A percentile compares a stretch with the other conserved stretches of the same genome.
Conservation (phyloP, 2,113 vertebrate genomes). For the Cynopterus brachyotis region DNA sequence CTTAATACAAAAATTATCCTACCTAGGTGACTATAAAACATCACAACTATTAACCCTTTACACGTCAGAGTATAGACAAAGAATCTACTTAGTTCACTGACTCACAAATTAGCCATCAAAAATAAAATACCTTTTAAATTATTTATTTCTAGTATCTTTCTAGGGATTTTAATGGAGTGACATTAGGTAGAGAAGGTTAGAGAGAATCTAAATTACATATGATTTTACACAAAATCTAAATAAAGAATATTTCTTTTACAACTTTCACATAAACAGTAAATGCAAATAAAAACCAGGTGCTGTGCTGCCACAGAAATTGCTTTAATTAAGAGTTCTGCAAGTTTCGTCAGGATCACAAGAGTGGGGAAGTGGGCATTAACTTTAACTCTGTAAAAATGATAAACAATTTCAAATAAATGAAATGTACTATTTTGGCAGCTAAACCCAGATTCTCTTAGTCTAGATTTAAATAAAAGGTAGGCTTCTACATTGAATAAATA, state of each 20-base stretch:
- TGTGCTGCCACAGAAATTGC: background rate
- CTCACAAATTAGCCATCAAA: background rate
- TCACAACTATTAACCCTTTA: background rate
- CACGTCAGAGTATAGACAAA: background rate
- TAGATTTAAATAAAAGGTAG: slow-evolving; percentile 29
- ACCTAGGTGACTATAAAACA: background rate
- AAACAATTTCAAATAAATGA: background rate
- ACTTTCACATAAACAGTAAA: background rate
- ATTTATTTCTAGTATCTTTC: background rate
- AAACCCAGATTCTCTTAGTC: background rate
- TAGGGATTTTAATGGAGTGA: slow-evolving; percentile 6
- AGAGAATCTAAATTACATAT: background rate
- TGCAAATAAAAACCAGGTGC: background rate
- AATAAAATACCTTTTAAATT: background rate
- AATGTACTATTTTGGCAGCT: background rate
- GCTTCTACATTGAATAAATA: background rate
- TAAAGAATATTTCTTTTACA: background rate
- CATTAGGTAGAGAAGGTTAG: background rate
- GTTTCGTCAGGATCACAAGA: background rate
- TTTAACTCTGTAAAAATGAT: background rate
- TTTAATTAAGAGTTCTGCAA: background rate
- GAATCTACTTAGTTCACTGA: background rate
- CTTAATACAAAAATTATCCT: background rate
- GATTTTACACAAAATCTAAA: background rate
- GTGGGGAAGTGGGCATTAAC: background rate